A percentile compares a stretch with the other conserved stretches of the same genome.
These are phyloP conservation scores for Cyanoramphus novaezelandiae DNA, from an alignment of 2,113 vertebrate genomes.

Conservation along the genomic window DNA sequence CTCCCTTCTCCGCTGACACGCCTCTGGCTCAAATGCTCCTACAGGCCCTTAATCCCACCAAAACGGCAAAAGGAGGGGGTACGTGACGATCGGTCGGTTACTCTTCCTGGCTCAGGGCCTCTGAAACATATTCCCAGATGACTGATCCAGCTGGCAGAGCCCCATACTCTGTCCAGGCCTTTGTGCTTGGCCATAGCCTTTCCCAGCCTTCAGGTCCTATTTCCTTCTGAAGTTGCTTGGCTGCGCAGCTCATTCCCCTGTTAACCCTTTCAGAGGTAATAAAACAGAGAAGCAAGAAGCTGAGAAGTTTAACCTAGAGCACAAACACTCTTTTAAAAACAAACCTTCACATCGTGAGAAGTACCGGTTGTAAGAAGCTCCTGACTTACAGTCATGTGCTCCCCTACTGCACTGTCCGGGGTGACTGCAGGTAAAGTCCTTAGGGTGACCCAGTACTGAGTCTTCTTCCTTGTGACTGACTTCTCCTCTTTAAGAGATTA, in stretches of 20 bases:
- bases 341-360: neutral
- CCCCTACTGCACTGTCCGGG: rapidly evolving
- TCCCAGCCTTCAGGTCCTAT: neutral
- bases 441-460: neutral
- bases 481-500: neutral
- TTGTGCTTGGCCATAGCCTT: neutral
- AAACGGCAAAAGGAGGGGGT: neutral
- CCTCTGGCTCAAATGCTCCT: rapidly evolving
- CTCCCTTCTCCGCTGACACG: neutral
- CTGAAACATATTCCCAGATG: neutral
- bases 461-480: neutral
- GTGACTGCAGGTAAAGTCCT: neutral
- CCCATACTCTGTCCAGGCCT: neutral
- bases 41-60: rapidly evolving
- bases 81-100: rapidly evolving
- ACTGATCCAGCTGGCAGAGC: neutral
- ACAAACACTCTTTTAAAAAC: neutral
- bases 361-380: neutral
- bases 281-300: neutral
- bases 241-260: neutral
- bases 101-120: neutral
- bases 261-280: neutral
- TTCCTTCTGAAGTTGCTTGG: neutral
- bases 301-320: neutral
- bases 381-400: too few relatives aligned